Evolutionary conservation across 2,888 invertebrate genomes (phyloP), one percentile per base, ranked within the genome.

Genomic region (Geotrupes spiniger): DNA sequence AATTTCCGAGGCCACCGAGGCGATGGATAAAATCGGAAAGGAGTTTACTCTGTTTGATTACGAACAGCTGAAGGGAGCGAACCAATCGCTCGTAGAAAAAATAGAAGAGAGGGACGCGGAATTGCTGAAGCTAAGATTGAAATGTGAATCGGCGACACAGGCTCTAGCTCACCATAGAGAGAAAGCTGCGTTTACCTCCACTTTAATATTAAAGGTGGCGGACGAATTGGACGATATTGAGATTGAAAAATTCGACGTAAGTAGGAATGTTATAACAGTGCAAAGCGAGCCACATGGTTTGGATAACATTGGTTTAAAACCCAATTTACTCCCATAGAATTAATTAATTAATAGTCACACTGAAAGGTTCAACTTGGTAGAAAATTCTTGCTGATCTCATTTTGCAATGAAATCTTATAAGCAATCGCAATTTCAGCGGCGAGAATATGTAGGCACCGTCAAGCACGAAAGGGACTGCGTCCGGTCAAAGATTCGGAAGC

Each of bases 51-150:
- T 79, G 53, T 75, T 76, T 51, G 77, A 79, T 63, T 80, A 76
- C 66, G 78, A 79, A 63, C 78, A 78, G 59, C 62, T 79, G 50
- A 77, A 78, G 63, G 74, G 77, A 50, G 77, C 78, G 61, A 78
- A 79, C 58, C 76, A 76, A 61, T 75, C 73, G 21, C 74, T 74
- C 57, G 70, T 74, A 42, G 79, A 78, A 57, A 79, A 79, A 66
- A 75, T 79, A 46, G 79, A 80, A 60, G 79, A 79, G 57, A 66
- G 77, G 54, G 78, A 78, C 54, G 77, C 77, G 63, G 78, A 79
- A 60, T 57, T 79, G 39, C 62, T 71, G 31, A 73, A 71, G 54
- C 61, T 79, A 40, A 65, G 76, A 40, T 66, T 67, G 51, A 76
- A 75, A 65, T 77, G 76, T 49, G 72, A 73, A 11, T 71, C 68